Evolutionary conservation across 2,113 vertebrate genomes (phyloP).

Genomic region (Osmerus eperlanus): DNA sequence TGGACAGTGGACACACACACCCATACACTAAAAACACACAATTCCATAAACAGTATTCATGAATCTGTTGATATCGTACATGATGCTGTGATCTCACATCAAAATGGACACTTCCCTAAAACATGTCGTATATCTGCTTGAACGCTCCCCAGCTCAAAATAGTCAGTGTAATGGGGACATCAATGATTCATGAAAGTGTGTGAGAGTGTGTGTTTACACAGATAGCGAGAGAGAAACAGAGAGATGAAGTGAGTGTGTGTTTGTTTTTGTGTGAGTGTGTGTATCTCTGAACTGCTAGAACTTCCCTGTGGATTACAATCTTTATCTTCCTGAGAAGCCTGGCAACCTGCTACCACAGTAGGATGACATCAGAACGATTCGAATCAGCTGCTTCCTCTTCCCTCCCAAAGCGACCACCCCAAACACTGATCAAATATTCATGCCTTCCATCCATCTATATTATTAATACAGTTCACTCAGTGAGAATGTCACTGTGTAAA

Average conservation of each 20-base stretch:
- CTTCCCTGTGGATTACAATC: neutral
- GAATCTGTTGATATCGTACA: no score
- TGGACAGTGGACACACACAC: constrained; percentile 41
- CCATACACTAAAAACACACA: neutral
- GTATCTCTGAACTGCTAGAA: neutral
- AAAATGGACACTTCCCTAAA: no score
- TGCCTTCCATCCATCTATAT: constrained; percentile 32
- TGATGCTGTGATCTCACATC: no score
- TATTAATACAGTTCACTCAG: constrained; percentile 38
- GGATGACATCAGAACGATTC: neutral
- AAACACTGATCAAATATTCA: constrained; percentile 32
- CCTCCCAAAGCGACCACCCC: constrained; percentile 12
- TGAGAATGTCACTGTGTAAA: constrained; percentile 2
- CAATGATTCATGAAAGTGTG: constrained; percentile 4
- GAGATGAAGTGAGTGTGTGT: neutral
- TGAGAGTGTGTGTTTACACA: neutral
- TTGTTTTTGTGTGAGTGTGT: neutral
- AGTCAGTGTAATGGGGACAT: neutral
- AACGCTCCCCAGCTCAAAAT: neutral
- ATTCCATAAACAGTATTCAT: neutral
- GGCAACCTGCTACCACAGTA: neutral
- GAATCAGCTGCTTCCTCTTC: constrained; percentile 2
- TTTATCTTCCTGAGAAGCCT: neutral
- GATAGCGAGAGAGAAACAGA: neutral
- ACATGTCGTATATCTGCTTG: no score